Evolutionary conservation across 2,113 vertebrate species (phyloP).

Genomic region (Oryzias woworae): DNA sequence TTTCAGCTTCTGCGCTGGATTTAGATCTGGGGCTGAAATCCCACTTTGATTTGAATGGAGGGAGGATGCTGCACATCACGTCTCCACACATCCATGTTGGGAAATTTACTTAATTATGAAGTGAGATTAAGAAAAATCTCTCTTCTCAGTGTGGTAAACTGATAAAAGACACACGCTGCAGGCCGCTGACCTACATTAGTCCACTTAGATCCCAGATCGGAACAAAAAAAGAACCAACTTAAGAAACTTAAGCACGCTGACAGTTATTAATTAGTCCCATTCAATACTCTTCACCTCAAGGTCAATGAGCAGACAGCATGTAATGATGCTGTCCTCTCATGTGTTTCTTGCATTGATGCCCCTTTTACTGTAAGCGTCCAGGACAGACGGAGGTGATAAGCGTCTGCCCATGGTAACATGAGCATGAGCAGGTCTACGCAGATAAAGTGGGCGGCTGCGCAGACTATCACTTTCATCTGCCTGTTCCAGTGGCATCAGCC

Average conservation of each 20-base stretch:
- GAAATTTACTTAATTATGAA: conserved; percentile 62
- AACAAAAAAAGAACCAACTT: conserved; percentile 53
- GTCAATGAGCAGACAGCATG: conserved; percentile 71
- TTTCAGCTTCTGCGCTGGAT: conserved; percentile 46
- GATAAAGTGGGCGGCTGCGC: conserved; percentile 34
- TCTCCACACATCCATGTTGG: conserved; percentile 59
- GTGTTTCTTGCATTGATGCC: conserved; percentile 28
- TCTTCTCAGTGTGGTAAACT: conserved; percentile 57
- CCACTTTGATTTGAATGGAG: conserved; percentile 50
- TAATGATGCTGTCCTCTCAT: conserved; percentile 63
- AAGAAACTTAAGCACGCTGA: conserved; percentile 65
- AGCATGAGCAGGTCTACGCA: conserved; percentile 39
- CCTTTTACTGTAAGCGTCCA: conserved; percentile 43
- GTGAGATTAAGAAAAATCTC: conserved; percentile 61
- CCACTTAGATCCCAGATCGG: conserved; percentile 42
- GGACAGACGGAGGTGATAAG: conserved; percentile 43
- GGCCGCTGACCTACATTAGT: conserved; percentile 73
- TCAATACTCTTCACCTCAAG: conserved; percentile 74
- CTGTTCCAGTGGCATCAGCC: conserved; percentile 37
- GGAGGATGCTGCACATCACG: conserved; percentile 27
- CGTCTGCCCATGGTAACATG: conserved; percentile 23
- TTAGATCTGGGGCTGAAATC: conserved; percentile 52
- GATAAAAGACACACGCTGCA: conserved; percentile 57
- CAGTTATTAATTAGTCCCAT: conserved; percentile 77
- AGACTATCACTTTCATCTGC: conserved; percentile 41